Conservation (phyloP, 2,888 invertebrate species). For the Oligia strigilis region DNA sequence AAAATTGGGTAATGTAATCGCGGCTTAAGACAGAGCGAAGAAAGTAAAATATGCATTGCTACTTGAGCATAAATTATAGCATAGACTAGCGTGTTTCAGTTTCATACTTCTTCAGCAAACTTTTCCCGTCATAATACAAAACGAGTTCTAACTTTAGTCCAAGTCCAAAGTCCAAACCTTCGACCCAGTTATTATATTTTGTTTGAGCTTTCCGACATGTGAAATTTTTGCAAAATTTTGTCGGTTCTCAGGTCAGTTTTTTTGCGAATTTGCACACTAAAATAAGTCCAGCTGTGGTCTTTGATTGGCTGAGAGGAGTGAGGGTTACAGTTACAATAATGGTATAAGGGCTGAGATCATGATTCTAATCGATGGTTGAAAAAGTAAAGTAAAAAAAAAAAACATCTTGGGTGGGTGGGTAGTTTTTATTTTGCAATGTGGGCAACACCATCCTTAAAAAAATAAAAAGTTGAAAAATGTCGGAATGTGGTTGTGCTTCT, state of each 20-base stretch:
- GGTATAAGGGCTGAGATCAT: not conserved
- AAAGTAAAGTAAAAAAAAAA: not conserved
- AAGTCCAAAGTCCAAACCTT: not conserved
- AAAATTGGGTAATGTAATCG: too few species aligned
- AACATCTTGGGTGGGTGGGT: not conserved
- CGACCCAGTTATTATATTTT: too few species aligned
- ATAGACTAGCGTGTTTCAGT: not conserved
- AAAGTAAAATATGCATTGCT: not conserved
- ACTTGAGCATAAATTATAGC: not conserved
- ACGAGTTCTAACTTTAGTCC: not conserved
- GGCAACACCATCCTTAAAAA: slow-evolving; percentile 33
- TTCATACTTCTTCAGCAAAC: not conserved
- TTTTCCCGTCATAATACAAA: not conserved
- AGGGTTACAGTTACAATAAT: not conserved
- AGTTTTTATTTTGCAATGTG: not conserved
- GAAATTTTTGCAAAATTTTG: too few species aligned
- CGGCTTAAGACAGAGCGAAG: too few species aligned
- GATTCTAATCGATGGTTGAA: not conserved
- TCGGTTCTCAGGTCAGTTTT: not conserved
- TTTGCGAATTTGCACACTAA: not conserved
- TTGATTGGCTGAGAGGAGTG: not conserved
- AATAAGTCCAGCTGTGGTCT: not conserved
- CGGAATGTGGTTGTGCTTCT: slow-evolving; percentile 83
- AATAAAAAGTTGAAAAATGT: slow-evolving; percentile 78
- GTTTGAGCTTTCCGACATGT: not conserved